These are phyloP conservation scores for Drosophila bifasciata DNA, from an alignment of 1,140 invertebrate species.

Conservation along the genomic window DNA sequence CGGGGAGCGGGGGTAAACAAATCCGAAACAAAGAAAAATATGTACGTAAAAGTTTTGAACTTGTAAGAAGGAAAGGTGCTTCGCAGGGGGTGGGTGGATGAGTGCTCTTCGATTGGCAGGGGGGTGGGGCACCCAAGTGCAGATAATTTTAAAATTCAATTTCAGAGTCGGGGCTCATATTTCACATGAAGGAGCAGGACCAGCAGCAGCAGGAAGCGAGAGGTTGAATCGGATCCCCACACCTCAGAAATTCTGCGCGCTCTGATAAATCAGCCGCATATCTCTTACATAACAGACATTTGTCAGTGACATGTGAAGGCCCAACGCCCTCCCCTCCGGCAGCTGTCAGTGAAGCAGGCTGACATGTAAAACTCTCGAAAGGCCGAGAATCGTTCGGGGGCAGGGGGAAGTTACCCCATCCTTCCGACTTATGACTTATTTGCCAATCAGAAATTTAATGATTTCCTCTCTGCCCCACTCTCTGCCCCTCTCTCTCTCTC, in stretches of 20 bases:
- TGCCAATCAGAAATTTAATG: conserved; percentile 7
- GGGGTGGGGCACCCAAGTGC: conserved; percentile 6
- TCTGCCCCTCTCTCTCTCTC: conserved; percentile 5
- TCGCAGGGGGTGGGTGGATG: conserved; percentile 2
- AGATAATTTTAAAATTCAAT: conserved; percentile 65
- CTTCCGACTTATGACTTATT: conserved; percentile 1
- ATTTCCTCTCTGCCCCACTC: conserved; percentile 1
- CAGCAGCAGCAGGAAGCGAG: background rate
- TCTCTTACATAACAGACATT: conserved; percentile 57
- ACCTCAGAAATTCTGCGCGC: conserved; percentile 5
- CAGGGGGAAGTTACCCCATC: background rate
- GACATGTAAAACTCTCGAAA: conserved; percentile 12
- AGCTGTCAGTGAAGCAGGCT: background rate
- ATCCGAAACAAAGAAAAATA: conserved; percentile 26
- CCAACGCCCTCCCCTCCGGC: background rate
- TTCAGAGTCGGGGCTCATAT: conserved; percentile 52
- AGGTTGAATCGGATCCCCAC: background rate
- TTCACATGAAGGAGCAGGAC: conserved; percentile 44
- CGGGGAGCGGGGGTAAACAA: conserved; percentile 22
- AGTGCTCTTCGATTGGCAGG: too few relatives aligned
- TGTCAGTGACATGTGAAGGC: conserved; percentile 54
- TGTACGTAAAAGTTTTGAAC: conserved; percentile 19
- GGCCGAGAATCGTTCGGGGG: background rate
- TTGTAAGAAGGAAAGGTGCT: background rate
- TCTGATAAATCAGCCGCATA: conserved; percentile 50